These are phyloP conservation scores for Fratercula arctica DNA, from an alignment of 2,797 vertebrate genomes.

Conservation along the genomic window DNA sequence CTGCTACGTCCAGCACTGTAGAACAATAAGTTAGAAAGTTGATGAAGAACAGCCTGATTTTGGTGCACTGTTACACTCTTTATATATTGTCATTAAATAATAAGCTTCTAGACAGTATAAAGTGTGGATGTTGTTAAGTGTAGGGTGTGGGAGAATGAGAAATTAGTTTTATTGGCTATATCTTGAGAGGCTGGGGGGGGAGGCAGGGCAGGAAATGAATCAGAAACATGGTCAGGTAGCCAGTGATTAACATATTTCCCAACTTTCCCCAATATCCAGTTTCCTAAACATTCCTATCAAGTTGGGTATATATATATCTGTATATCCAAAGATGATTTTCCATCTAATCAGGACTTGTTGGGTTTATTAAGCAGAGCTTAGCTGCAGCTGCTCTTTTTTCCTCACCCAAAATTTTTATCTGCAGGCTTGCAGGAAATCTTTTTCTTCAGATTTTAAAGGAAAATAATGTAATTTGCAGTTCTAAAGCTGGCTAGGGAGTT, in stretches of 20 bases:
- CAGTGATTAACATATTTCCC: not conserved
- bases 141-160: not conserved
- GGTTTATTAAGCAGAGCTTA: not conserved
- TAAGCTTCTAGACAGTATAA: not conserved
- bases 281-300: not conserved
- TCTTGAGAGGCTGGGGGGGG: fast-evolving
- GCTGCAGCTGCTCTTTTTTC: not conserved
- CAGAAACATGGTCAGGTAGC: not conserved
- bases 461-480: constrained; percentile 31
- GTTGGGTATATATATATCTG: not conserved
- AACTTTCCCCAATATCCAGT: not conserved
- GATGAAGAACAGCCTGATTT: not conserved
- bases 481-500: not conserved
- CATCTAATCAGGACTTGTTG: not conserved
- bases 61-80: not conserved
- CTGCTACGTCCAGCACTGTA: not conserved
- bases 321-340: not conserved
- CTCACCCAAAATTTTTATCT: constrained; percentile 9
- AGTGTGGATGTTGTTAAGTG: fast-evolving
- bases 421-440: not conserved
- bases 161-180: not conserved
- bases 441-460: constrained; percentile 19
- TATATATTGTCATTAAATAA: not conserved
- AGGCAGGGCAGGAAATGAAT: too few relatives aligned
- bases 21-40: not conserved